phyloP scores from a whole-genome alignment of 1,140 invertebrate species.

The Ceratina australensis region DNA sequence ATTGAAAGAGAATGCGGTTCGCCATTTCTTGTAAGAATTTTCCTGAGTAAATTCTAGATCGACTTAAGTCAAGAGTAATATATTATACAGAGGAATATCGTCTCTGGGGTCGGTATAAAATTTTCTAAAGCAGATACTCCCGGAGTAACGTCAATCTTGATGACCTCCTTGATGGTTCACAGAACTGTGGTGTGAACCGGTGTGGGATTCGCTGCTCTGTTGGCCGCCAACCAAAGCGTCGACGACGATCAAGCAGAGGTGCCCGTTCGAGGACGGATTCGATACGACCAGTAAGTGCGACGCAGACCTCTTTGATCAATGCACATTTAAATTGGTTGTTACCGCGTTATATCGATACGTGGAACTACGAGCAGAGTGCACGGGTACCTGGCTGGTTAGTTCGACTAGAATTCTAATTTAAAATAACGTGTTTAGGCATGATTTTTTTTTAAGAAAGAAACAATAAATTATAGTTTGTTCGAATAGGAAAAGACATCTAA shows the following conservation, averaged over 20 bases:
- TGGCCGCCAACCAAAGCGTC: conserved; percentile 88
- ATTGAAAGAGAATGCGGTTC: too few species aligned
- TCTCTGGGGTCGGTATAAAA: background rate
- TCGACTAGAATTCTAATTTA: too few species aligned
- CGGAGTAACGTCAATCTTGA: background rate
- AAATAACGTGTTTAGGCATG: too few species aligned
- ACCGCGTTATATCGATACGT: background rate
- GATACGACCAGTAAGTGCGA: conserved; percentile 86
- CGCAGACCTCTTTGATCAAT: background rate
- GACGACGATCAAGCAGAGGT: conserved; percentile 82
- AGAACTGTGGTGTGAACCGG: conserved; percentile 84
- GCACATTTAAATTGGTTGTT: conserved; percentile 48
- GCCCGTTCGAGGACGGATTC: conserved; percentile 85
- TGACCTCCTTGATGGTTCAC: conserved; percentile 62
- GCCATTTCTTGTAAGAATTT: too few species aligned
- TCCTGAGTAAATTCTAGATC: too few species aligned
- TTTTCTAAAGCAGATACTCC: background rate
- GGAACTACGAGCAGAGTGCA: too few species aligned
- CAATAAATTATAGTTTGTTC: too few species aligned
- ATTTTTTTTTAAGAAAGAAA: too few species aligned
- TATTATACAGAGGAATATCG: background rate
- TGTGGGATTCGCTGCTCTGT: conserved; percentile 87
- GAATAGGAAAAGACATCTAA: too few species aligned
- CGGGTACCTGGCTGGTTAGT: too few species aligned
- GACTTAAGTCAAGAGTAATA: too few species aligned